A percentile compares a stretch with the other conserved stretches of the same genome.
Conservation (phyloP, 2,113 vertebrate species). For the Ciconia stormi region DNA sequence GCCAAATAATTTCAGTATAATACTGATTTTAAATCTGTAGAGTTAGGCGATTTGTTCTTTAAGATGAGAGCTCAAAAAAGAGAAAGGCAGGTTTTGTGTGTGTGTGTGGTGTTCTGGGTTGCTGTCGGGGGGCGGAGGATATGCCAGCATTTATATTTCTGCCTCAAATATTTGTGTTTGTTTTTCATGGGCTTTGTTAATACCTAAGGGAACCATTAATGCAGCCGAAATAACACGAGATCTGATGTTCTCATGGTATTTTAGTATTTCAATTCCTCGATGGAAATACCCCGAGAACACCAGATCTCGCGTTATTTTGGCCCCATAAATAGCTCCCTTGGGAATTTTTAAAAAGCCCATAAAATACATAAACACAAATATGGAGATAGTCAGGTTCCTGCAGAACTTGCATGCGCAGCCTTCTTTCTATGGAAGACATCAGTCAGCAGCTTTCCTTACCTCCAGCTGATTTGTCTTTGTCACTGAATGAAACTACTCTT, state of each 20-base stretch:
- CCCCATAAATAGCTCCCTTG: conserved; percentile 39
- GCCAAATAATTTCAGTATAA: not conserved
- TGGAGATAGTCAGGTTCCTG: conserved; percentile 45
- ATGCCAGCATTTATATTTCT: conserved; percentile 1
- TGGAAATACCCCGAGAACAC: conserved; percentile 40
- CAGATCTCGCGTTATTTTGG: conserved; percentile 53
- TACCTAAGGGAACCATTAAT: conserved; percentile 64
- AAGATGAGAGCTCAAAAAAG: not conserved
- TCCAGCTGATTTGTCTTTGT: conserved; percentile 53
- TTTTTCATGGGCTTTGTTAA: conserved; percentile 61
- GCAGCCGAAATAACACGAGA: conserved; percentile 59
- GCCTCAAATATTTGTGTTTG: conserved; percentile 61
- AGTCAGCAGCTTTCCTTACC: conserved; percentile 37
- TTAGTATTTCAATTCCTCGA: conserved; percentile 29
- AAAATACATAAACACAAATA: conserved; percentile 65
- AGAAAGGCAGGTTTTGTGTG: too few relatives aligned
- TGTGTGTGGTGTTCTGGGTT: not conserved
- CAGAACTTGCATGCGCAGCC: conserved; percentile 33
- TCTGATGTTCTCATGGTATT: conserved; percentile 60
- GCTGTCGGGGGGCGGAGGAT: not conserved
- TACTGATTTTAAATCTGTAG: not conserved
- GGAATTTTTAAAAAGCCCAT: conserved; percentile 54
- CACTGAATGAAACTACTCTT: not conserved
- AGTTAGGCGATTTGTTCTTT: not conserved
- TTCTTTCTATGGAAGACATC: not conserved